phyloP scores from a whole-genome alignment of 2,113 vertebrate genomes.

The Neotoma lepida region DNA sequence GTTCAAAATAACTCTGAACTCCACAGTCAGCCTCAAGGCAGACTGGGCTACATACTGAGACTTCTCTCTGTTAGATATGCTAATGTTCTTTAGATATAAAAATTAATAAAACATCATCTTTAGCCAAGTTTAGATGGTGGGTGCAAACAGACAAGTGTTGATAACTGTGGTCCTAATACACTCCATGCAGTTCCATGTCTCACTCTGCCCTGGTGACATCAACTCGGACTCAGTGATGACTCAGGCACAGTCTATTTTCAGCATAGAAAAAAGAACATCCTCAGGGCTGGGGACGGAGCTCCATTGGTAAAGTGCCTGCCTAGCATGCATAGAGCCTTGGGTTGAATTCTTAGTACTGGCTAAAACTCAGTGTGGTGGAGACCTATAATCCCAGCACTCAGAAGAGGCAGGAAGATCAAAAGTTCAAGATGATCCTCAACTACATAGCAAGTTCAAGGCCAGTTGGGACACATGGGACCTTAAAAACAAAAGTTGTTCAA shows the following conservation, averaged over 20 bases:
- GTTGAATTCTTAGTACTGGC: neutral
- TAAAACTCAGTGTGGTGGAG: neutral
- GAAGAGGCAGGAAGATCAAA: neutral
- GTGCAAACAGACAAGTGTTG: neutral
- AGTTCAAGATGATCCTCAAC: neutral
- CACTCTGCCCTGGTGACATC: neutral
- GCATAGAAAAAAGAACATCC: neutral
- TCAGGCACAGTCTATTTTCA: neutral
- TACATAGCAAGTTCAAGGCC: neutral
- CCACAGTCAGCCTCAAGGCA: neutral
- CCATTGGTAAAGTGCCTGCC: neutral
- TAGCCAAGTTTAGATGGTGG: neutral
- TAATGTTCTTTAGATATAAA: neutral
- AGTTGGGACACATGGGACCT: neutral
- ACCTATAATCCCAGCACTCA: neutral
- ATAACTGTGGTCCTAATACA: neutral
- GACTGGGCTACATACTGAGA: neutral
- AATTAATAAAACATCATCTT: conserved; percentile 1
- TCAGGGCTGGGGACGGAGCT: neutral
- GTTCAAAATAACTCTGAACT: neutral
- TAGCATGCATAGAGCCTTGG: neutral
- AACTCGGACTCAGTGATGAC: neutral
- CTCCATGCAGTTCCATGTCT: neutral
- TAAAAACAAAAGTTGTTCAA: neutral
- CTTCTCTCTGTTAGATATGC: neutral